Percentiles rank a stretch among this genome's conserved stretches.
phyloP scores from a whole-genome alignment of 1,140 invertebrate genomes.

The Drosophila sproati region DNA sequence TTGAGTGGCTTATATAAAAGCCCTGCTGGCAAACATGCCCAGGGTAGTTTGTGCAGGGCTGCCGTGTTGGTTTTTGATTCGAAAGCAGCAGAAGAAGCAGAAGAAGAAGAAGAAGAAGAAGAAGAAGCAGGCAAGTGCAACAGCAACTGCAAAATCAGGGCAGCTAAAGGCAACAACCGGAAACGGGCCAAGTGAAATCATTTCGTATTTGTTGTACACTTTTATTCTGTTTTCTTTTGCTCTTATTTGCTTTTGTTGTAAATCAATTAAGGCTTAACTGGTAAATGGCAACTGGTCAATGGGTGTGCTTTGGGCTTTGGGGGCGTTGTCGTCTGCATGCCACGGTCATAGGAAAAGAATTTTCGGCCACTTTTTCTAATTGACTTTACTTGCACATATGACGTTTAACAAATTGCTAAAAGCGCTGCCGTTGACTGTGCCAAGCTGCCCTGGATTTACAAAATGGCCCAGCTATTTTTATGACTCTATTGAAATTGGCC shows the following conservation, averaged over 20 bases:
- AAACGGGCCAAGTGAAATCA: constrained; percentile 49
- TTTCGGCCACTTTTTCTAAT: constrained; percentile 49
- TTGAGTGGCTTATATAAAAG: no score
- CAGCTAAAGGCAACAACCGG: constrained; percentile 32
- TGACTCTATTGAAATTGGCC: constrained; percentile 51
- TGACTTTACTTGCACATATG: constrained; percentile 42
- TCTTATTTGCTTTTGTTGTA: constrained; percentile 36
- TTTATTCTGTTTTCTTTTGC: constrained; percentile 4
- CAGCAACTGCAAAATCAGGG: constrained; percentile 28
- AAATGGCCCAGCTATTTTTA: constrained; percentile 57
- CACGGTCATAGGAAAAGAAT: constrained; percentile 29
- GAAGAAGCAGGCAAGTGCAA: constrained; percentile 6
- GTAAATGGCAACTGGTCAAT: constrained; percentile 6
- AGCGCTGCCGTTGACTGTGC: constrained; percentile 30
- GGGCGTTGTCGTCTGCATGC: not conserved
- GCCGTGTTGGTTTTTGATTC: not conserved
- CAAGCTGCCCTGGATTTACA: constrained; percentile 43
- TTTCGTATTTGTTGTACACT: constrained; percentile 51
- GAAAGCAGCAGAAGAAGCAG: not conserved
- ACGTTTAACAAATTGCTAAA: constrained; percentile 51
- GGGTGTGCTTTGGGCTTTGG: not conserved
- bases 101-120: not conserved
- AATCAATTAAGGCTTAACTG: constrained; percentile 50
- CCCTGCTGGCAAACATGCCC: no score
- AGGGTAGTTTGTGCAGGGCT: no score